phyloP scores from a whole-genome alignment of 2,888 invertebrate species.

The Nymphalis urticae region DNA sequence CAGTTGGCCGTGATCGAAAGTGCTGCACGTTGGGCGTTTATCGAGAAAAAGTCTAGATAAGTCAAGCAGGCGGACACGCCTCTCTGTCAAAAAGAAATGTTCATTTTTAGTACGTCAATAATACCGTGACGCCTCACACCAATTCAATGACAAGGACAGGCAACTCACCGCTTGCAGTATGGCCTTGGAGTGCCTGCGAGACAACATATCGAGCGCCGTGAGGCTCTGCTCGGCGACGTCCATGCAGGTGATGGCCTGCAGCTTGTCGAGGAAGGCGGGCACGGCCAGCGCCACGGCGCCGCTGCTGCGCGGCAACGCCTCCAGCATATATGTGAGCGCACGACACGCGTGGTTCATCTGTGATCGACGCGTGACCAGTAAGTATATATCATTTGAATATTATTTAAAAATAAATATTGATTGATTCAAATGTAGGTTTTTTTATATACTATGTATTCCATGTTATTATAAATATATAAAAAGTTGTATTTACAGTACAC shows the following conservation, averaged over 20 bases:
- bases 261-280: constrained; percentile 97
- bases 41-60: constrained; percentile 99
- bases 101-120: background rate
- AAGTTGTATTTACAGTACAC: too few relatives aligned
- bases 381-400: background rate
- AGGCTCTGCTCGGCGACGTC: constrained; percentile 99
- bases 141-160: background rate
- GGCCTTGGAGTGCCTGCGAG: constrained; percentile 96
- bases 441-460: too few relatives aligned
- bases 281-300: constrained; percentile 98
- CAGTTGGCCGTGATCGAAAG: constrained; percentile 98
- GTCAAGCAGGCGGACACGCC: constrained; percentile 98
- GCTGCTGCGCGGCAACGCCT: constrained; percentile 97
- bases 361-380: background rate
- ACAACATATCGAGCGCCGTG: constrained; percentile 98
- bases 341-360: constrained; percentile 99
- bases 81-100: constrained; percentile 81
- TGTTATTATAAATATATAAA: too few relatives aligned
- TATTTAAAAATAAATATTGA: too few relatives aligned
- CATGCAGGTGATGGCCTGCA: constrained; percentile 99
- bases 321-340: constrained; percentile 99
- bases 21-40: constrained; percentile 98
- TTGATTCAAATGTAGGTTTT: too few relatives aligned
- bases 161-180: constrained; percentile 92
- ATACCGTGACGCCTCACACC: background rate